Conservation (phyloP, 2,888 invertebrate genomes). For the Lottia gigantea region DNA sequence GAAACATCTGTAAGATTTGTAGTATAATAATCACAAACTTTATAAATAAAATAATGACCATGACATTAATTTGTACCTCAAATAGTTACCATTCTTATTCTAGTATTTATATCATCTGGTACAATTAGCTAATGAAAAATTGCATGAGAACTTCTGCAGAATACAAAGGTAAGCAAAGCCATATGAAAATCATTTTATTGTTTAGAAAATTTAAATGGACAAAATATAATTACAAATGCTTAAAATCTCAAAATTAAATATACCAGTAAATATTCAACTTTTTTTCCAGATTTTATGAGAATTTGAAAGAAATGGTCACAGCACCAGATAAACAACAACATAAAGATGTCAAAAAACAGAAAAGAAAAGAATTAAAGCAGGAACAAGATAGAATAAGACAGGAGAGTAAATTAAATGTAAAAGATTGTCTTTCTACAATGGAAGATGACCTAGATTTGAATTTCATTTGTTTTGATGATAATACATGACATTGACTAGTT, state of each 20-base stretch:
- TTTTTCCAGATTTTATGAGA: slow-evolving; percentile 26
- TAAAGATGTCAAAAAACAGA: slow-evolving; percentile 5
- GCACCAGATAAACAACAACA: slow-evolving; percentile 5
- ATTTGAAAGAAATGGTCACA: slow-evolving; percentile 24
- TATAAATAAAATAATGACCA: slow-evolving; percentile 1
- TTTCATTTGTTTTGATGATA: not conserved
- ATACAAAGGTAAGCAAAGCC: slow-evolving; percentile 41
- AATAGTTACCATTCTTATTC: slow-evolving; percentile 32
- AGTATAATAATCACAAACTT: too few relatives aligned
- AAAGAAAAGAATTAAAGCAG: slow-evolving; percentile 5
- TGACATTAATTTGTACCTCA: not conserved
- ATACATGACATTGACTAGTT: too few relatives aligned
- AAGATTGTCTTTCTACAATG: not conserved
- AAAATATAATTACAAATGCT: too few relatives aligned
- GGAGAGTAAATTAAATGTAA: not conserved
- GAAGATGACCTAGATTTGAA: not conserved
- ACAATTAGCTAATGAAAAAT: slow-evolving; percentile 59
- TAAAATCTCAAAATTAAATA: too few relatives aligned
- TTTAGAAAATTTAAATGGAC: too few relatives aligned
- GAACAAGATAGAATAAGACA: not conserved
- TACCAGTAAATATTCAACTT: not conserved
- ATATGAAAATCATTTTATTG: too few relatives aligned
- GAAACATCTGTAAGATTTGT: too few relatives aligned
- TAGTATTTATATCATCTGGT: slow-evolving; percentile 65
- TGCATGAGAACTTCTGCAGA: slow-evolving; percentile 51